A percentile compares a stretch with the other conserved stretches of the same genome.
phyloP scores from a whole-genome alignment of 2,113 vertebrate species.

The Proteles cristata region DNA sequence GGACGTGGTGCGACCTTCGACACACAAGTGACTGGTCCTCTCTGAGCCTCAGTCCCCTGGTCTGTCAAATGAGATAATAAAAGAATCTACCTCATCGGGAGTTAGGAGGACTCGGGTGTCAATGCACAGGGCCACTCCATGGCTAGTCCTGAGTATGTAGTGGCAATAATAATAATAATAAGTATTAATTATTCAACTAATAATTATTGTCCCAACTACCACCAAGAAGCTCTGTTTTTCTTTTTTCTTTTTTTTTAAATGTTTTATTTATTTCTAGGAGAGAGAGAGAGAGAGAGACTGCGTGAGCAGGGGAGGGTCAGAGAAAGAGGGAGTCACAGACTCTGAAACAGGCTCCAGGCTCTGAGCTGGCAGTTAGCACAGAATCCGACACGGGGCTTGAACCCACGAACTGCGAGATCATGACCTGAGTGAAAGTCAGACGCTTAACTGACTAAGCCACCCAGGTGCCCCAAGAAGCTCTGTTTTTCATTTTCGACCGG shows the following conservation, averaged over 20 bases:
- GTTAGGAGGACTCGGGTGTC: neutral
- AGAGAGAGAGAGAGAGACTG: no score
- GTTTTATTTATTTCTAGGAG: no score
- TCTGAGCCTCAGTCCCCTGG: neutral
- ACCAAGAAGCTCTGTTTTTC: neutral
- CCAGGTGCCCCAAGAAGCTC: neutral
- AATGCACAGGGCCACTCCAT: neutral
- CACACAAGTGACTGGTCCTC: neutral
- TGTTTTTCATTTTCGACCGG: neutral
- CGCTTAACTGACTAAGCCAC: no score
- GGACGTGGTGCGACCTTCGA: neutral
- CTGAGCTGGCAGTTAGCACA: no score
- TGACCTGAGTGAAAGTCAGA: no score
- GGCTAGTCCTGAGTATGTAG: neutral
- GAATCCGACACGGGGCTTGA: no score
- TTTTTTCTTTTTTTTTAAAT: neutral
- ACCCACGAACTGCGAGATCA: no score
- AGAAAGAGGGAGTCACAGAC: no score
- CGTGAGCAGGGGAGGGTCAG: no score
- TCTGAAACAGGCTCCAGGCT: no score
- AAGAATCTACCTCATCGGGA: rapidly evolving
- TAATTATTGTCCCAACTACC: neutral
- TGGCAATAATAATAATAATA: neutral
- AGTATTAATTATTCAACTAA: neutral
- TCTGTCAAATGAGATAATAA: neutral